A percentile compares a stretch with the other conserved stretches of the same genome.
Evolutionary conservation across 2,888 invertebrate species (phyloP).

Genomic region (Drosophila longiperda): DNA sequence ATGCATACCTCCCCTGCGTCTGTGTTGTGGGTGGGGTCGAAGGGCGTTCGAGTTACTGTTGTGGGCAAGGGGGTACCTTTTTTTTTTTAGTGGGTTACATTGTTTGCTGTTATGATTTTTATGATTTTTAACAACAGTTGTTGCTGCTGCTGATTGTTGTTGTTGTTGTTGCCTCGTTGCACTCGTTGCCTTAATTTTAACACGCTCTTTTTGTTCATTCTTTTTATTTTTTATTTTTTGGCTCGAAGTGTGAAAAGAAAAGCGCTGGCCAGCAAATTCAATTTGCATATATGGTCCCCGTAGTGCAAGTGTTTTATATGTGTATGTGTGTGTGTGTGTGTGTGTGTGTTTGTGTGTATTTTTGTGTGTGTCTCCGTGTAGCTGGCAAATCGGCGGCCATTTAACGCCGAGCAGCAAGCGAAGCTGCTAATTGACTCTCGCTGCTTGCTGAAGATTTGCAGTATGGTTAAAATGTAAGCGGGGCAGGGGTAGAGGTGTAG

Average conservation of each 20-base stretch:
- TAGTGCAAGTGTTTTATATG: slow-evolving; percentile 6
- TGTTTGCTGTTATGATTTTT: slow-evolving; percentile 74
- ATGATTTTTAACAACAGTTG: slow-evolving; percentile 55
- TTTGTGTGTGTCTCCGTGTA: slow-evolving; percentile 1
- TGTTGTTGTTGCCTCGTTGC: slow-evolving; percentile 45
- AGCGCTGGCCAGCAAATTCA: slow-evolving; percentile 71
- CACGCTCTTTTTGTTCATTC: slow-evolving; percentile 22
- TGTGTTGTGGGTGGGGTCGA: not conserved
- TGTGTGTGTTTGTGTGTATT: slow-evolving; percentile 7
- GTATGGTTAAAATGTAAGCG: not conserved
- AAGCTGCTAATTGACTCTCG: slow-evolving; percentile 72
- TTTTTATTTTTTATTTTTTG: slow-evolving; percentile 26
- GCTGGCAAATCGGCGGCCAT: slow-evolving; percentile 61
- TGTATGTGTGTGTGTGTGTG: slow-evolving; percentile 26
- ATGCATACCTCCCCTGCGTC: slow-evolving; percentile 62
- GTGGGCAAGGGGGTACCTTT: not conserved
- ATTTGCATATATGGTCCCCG: slow-evolving; percentile 73
- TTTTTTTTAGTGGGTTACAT: slow-evolving; percentile 28
- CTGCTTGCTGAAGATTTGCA: slow-evolving; percentile 18
- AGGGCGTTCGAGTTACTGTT: not conserved
- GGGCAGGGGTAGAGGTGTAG: not conserved
- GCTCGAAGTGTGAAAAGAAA: slow-evolving; percentile 67
- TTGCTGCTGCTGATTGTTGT: slow-evolving; percentile 16
- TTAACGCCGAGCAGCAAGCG: slow-evolving; percentile 61
- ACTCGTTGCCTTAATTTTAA: slow-evolving; percentile 57